Percentiles rank a stretch among this genome's conserved stretches.
Evolutionary conservation across 2,888 invertebrate genomes (phyloP).

Genomic region (Scaptodrosophila latifasciaeformis): DNA sequence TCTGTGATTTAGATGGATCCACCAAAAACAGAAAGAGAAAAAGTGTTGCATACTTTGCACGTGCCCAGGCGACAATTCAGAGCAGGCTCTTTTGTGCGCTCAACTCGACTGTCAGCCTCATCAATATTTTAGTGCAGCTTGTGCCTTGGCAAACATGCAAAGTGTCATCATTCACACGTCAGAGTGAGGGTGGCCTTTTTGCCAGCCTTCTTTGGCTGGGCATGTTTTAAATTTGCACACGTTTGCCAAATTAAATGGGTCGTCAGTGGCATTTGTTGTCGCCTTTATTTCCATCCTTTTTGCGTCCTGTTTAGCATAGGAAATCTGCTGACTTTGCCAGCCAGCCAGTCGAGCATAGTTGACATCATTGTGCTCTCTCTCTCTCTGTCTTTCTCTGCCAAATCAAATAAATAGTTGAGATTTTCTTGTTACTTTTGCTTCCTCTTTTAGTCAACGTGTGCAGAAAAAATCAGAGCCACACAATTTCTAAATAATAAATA

Average conservation of each 20-base stretch:
- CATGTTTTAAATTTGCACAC: conserved; percentile 62
- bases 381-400: conserved; percentile 26
- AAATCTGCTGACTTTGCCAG: conserved; percentile 57
- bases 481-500: too few species aligned
- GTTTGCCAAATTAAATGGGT: conserved; percentile 70
- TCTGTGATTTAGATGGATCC: conserved; percentile 49
- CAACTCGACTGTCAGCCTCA: conserved; percentile 37
- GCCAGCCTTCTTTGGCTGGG: conserved; percentile 21
- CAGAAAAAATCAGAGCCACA: conserved; percentile 36
- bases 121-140: conserved; percentile 58
- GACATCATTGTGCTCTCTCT: conserved; percentile 51
- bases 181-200: conserved; percentile 3
- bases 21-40: too few species aligned
- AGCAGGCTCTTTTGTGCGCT: too few species aligned
- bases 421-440: conserved; percentile 45
- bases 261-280: conserved; percentile 36
- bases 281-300: conserved; percentile 20
- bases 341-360: conserved; percentile 48
- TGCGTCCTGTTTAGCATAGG: conserved; percentile 30
- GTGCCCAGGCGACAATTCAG: too few species aligned
- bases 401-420: conserved; percentile 63
- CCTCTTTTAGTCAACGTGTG: conserved; percentile 52
- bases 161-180: conserved; percentile 71
- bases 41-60: conserved; percentile 65
- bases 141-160: conserved; percentile 67